Evolutionary conservation across 2,888 invertebrate genomes (phyloP).

Genomic region (Andrena bucephala): DNA sequence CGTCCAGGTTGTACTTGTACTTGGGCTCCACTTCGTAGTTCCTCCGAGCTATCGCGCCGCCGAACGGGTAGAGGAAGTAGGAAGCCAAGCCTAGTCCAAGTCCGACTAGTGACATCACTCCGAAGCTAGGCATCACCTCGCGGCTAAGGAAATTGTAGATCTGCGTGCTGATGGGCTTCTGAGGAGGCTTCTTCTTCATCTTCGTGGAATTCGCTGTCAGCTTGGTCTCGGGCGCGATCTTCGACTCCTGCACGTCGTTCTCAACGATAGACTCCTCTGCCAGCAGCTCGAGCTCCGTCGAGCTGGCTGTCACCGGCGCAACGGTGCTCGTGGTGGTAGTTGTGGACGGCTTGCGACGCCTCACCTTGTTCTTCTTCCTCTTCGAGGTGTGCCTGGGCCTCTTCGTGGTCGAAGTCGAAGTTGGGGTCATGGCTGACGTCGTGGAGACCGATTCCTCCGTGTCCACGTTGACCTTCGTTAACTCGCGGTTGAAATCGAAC

Average conservation of each 20-base stretch:
- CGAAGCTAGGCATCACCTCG: slow-evolving; percentile 93
- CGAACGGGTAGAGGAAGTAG: slow-evolving; percentile 91
- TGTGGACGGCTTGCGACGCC: slow-evolving; percentile 87
- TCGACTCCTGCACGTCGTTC: slow-evolving; percentile 82
- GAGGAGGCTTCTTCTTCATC: slow-evolving; percentile 86
- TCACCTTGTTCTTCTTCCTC: slow-evolving; percentile 86
- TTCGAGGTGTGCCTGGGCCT: slow-evolving; percentile 86
- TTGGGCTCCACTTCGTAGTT: slow-evolving; percentile 87
- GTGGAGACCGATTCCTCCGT: slow-evolving; percentile 79
- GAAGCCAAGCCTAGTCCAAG: slow-evolving; percentile 91
- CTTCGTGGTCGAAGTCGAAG: slow-evolving; percentile 86
- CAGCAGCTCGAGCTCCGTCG: slow-evolving; percentile 56
- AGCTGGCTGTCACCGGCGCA: slow-evolving; percentile 67
- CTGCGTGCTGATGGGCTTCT: slow-evolving; percentile 89
- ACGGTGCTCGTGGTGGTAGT: slow-evolving; percentile 75
- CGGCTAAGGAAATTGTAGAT: slow-evolving; percentile 92
- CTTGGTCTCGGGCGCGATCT: slow-evolving; percentile 82
- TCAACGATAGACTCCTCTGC: slow-evolving; percentile 57
- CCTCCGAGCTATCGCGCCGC: slow-evolving; percentile 88
- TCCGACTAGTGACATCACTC: slow-evolving; percentile 90
- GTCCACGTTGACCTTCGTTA: slow-evolving; percentile 83
- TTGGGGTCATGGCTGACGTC: slow-evolving; percentile 83
- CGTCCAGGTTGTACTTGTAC: slow-evolving; percentile 89
- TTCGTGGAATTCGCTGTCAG: slow-evolving; percentile 83
- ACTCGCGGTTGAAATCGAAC: slow-evolving; percentile 79